phyloP scores from a whole-genome alignment of 2,113 vertebrate genomes.

The Spheniscus mendiculus region DNA sequence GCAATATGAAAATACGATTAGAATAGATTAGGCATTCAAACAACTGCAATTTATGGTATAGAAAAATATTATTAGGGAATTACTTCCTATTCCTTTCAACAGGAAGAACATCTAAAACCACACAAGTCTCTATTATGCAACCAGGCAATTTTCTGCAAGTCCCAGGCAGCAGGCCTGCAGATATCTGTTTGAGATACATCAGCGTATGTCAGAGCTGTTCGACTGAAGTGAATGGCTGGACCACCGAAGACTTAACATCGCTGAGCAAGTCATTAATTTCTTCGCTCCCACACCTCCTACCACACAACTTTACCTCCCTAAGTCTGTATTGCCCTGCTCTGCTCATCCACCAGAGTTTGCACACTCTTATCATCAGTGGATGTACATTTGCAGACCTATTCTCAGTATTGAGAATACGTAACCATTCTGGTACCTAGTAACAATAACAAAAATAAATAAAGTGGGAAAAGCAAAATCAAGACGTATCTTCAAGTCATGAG shows the following conservation, averaged over 20 bases:
- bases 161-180: neutral
- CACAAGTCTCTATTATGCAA: neutral
- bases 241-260: neutral
- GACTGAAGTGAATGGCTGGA: neutral
- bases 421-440: neutral
- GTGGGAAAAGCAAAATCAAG: neutral
- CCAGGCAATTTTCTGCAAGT: neutral
- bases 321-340: neutral
- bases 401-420: rapidly evolving
- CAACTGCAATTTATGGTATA: neutral
- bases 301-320: neutral
- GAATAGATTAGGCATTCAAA: neutral
- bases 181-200: neutral
- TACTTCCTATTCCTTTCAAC: neutral
- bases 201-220: neutral
- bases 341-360: neutral
- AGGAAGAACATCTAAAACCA: neutral
- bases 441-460: neutral
- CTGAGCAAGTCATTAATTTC: neutral
- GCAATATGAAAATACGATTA: rapidly evolving
- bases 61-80: neutral
- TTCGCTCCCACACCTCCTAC: neutral
- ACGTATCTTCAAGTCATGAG: neutral
- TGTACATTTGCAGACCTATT: neutral
- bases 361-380: neutral